phyloP scores from a whole-genome alignment of 2,113 vertebrate species.

The Progne subis region DNA sequence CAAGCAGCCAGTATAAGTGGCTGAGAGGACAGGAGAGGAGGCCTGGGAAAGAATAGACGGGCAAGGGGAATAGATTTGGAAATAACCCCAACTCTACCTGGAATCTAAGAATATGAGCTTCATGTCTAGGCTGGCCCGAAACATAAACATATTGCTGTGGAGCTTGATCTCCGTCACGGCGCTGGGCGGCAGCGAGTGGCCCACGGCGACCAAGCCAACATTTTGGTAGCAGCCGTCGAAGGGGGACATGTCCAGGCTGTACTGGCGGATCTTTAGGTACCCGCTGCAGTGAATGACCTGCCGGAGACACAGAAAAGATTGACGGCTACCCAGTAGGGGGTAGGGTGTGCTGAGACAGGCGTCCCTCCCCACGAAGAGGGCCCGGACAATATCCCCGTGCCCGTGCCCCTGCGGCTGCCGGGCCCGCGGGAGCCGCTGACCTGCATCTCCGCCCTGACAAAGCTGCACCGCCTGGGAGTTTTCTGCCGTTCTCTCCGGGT shows the following conservation, averaged over 20 bases:
- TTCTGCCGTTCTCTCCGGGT: neutral
- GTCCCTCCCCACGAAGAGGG: too few relatives aligned
- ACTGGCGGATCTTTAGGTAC: constrained; percentile 97
- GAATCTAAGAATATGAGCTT: constrained; percentile 98
- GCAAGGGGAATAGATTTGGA: neutral
- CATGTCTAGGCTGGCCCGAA: constrained; percentile 96
- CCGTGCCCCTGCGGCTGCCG: neutral
- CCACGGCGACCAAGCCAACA: constrained; percentile 95
- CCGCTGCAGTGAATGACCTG: constrained; percentile 98
- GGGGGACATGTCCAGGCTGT: constrained; percentile 96
- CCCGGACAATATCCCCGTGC: rapidly evolving
- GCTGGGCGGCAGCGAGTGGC: constrained; percentile 93
- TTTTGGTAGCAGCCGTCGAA: constrained; percentile 99
- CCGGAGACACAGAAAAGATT: neutral
- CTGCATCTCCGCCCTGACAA: neutral
- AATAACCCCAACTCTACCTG: constrained; percentile 75
- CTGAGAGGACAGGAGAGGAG: neutral
- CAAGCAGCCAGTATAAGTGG: neutral
- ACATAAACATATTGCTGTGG: constrained; percentile 99
- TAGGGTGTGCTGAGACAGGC: neutral
- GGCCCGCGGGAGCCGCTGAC: neutral
- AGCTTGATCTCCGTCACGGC: constrained; percentile 97
- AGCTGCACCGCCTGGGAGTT: neutral
- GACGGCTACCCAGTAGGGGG: neutral
- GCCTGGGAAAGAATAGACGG: neutral